phyloP scores from a whole-genome alignment of 2,888 invertebrate genomes.

The Imbricaverruca yamaguchii region DNA sequence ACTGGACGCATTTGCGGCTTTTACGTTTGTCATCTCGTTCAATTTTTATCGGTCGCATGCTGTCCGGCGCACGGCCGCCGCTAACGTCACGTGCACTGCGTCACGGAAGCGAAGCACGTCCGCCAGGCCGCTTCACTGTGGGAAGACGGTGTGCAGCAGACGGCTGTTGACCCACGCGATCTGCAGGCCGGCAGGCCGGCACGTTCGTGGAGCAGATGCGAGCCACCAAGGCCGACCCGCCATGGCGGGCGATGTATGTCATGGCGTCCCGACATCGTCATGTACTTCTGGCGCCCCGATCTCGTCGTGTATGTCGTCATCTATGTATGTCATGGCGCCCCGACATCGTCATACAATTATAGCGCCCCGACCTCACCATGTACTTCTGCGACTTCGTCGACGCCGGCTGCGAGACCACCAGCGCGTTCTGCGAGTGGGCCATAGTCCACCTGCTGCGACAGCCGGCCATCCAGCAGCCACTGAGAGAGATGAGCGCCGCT shows the following conservation, averaged over 20 bases:
- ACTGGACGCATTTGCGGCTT: no score
- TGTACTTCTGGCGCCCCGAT: no score
- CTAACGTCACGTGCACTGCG: no score
- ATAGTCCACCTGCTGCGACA: not conserved
- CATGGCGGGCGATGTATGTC: not conserved
- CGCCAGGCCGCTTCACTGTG: no score
- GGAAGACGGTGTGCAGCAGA: no score
- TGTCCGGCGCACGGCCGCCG: not conserved
- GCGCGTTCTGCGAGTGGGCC: not conserved
- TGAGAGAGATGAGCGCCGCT: not conserved
- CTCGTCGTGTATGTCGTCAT: no score
- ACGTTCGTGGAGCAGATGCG: not conserved
- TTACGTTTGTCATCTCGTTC: no score
- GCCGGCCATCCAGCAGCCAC: not conserved
- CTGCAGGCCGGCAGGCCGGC: not conserved
- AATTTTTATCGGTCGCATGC: no score
- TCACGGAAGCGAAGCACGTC: no score
- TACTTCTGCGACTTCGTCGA: not conserved
- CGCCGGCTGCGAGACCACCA: conserved; percentile 8
- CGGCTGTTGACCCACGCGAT: no score
- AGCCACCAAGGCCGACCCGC: not conserved
- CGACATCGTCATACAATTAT: no score
- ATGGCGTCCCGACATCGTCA: no score
- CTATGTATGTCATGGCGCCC: not conserved
- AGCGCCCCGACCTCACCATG: not conserved